Evolutionary conservation across 2,113 vertebrate genomes (phyloP).

Genomic region (Apodemus sylvaticus): DNA sequence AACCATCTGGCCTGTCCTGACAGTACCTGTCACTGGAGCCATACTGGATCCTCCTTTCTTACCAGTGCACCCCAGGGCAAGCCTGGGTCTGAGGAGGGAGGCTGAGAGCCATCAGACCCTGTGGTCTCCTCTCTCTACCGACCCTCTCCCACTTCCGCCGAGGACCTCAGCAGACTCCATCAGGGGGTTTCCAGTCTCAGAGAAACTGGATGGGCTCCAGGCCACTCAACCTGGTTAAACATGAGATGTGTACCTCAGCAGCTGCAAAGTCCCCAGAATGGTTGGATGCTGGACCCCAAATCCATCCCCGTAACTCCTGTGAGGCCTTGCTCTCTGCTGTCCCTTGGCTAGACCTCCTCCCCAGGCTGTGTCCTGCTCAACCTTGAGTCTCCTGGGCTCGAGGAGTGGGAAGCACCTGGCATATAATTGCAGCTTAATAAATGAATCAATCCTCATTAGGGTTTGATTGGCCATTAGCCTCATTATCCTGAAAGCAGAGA

Average conservation of each 20-base stretch:
- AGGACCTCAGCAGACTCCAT: not conserved
- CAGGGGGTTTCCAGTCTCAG: not conserved
- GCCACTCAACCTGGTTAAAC: not conserved
- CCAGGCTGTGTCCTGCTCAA: not conserved
- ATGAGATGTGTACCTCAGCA: not conserved
- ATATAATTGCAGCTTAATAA: slow-evolving; percentile 69
- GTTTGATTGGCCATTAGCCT: slow-evolving; percentile 72
- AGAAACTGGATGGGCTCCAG: not conserved
- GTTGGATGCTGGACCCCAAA: not conserved
- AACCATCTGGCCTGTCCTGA: not conserved
- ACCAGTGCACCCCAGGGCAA: not conserved
- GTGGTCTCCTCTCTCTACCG: no score
- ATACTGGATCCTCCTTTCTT: not conserved
- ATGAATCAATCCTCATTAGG: slow-evolving; percentile 75
- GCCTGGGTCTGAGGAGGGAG: not conserved
- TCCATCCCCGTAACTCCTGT: not conserved
- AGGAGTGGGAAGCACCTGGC: slow-evolving; percentile 54
- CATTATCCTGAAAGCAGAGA: slow-evolving; percentile 51
- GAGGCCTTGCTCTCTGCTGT: not conserved
- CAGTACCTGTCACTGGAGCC: not conserved
- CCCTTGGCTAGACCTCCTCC: not conserved
- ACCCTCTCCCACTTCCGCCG: rapidly evolving
- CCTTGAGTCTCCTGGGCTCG: slow-evolving; percentile 66
- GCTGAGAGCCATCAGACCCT: not conserved
- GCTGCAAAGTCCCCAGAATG: not conserved